phyloP scores from a whole-genome alignment of 2,888 invertebrate species.

The Drosophila helvetica region DNA sequence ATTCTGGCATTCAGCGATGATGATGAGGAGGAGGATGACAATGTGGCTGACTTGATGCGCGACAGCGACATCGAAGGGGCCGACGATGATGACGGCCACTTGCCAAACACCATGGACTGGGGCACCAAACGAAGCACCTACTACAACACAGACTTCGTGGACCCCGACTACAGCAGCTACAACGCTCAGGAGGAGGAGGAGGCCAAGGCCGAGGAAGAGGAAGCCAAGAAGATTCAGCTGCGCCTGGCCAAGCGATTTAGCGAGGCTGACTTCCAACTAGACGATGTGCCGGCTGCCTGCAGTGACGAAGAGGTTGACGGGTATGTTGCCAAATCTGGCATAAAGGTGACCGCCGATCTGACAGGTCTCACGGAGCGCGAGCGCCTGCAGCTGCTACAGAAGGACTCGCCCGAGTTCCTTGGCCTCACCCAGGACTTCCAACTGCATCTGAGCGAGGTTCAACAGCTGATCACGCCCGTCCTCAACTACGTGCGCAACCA shows the following conservation, averaged over 20 bases:
- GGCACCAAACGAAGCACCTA: constrained; percentile 91
- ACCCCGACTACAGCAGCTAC: constrained; percentile 88
- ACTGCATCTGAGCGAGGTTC: constrained; percentile 88
- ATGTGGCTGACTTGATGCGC: constrained; percentile 83
- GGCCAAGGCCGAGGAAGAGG: constrained; percentile 92
- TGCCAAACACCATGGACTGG: constrained; percentile 94
- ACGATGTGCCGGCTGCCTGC: constrained; percentile 37
- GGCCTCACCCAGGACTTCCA: constrained; percentile 92
- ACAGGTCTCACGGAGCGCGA: constrained; percentile 90
- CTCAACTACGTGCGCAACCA: constrained; percentile 87
- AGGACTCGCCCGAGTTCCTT: constrained; percentile 94
- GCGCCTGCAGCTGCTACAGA: constrained; percentile 90
- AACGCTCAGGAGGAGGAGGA: constrained; percentile 87
- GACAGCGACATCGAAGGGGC: constrained; percentile 92
- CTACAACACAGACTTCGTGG: constrained; percentile 95
- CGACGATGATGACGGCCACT: constrained; percentile 86
- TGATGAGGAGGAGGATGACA: constrained; percentile 84
- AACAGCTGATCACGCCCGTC: constrained; percentile 88
- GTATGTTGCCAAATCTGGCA: constrained; percentile 22
- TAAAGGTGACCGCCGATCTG: constrained; percentile 89
- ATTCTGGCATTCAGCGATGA: constrained; percentile 86
- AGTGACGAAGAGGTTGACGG: constrained; percentile 3
- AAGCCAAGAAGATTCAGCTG: constrained; percentile 92
- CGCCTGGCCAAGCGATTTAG: constrained; percentile 90
- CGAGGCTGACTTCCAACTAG: constrained; percentile 88